These are phyloP conservation scores for Gonatopus flavifemur DNA, from an alignment of 1,140 invertebrate genomes.

Conservation along the genomic window DNA sequence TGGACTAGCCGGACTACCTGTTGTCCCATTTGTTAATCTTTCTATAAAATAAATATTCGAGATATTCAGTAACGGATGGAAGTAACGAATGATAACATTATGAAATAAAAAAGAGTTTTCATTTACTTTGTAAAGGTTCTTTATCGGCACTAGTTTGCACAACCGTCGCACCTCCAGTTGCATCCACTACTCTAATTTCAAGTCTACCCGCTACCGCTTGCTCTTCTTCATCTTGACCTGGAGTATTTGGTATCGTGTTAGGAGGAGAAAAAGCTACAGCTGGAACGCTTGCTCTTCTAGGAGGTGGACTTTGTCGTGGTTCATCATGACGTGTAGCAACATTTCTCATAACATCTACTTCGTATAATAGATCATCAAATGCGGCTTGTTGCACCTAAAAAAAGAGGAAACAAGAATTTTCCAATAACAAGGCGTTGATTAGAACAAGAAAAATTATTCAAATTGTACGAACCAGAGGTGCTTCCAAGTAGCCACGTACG, in stretches of 20 bases:
- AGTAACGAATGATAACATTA: neutral
- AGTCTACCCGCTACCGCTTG: slow-evolving; percentile 74
- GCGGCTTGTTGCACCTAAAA: slow-evolving; percentile 76
- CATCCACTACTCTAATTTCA: slow-evolving; percentile 76
- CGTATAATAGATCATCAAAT: slow-evolving; percentile 80
- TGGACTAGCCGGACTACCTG: slow-evolving; percentile 58
- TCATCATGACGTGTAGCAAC: slow-evolving; percentile 60
- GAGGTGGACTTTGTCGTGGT: slow-evolving; percentile 25
- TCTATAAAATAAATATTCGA: slow-evolving; percentile 36
- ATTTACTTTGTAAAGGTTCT: slow-evolving; percentile 51
- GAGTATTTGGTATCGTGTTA: slow-evolving; percentile 28
- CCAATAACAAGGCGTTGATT: too few species aligned
- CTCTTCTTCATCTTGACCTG: slow-evolving; percentile 53
- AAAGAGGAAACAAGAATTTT: neutral
- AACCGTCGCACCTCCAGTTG: slow-evolving; percentile 53
- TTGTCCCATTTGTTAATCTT: slow-evolving; percentile 55
- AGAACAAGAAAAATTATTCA: too few species aligned
- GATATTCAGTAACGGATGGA: neutral
- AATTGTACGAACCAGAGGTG: slow-evolving; percentile 59
- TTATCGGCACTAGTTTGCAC: slow-evolving; percentile 55
- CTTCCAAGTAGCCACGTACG: slow-evolving; percentile 61
- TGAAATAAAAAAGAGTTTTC: neutral
- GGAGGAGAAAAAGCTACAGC: slow-evolving; percentile 37
- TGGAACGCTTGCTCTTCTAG: slow-evolving; percentile 45
- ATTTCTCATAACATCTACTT: slow-evolving; percentile 82